Base-by-base conservation (phyloP, 2,113 vertebrate species). In the Sander lucioperca region DNA sequence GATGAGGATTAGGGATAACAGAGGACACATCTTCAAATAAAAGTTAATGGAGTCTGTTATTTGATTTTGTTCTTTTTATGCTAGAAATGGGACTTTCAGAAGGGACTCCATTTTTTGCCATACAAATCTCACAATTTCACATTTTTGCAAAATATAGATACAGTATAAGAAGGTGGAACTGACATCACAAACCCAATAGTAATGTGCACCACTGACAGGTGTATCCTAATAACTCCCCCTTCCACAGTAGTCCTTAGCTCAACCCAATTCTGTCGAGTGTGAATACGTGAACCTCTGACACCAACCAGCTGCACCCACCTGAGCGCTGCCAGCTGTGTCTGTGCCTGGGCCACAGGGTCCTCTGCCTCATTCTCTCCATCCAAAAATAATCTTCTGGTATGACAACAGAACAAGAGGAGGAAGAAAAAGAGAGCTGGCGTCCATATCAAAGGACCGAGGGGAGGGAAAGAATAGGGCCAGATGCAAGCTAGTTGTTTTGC, bases 301-400 rank as follows among this genome's bases (percentile, higher is more conserved):
- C 87, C 85, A 79, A 86, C 83, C 89, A 91, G 86, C 91, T 91
- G 90, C 86, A 80, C 73, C 76, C 63, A 67, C 89, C 85, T 85
- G 78, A 74, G 70, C 54, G 19, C 72, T 58, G 81, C 73, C 78
- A 93, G 75, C 83, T 87, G 88, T 73, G 73, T 80, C 67, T 36
- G 57, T 8, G 12, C 25, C 27, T 39, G 51, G 43, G 57, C 73
- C 82, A 67, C 47, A 1, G 63, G 85, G 75, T 65, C 75, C 75
- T 53, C 66, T 0, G 65, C 71, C 77, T 86, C 80, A 74, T 88
- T 89, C 88, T 86, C 61, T 61, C 64, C 58, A 47, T 75, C 85
- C 87, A 63, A 87, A 89, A 90, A 92, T 70, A 89, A 91, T 93
- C 93, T 94, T 94, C 82, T 83, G 92, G 91, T 92, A 93, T 91